Evolutionary conservation across 2,888 invertebrate genomes (phyloP), one percentile per base, ranked within the genome.

Genomic region (Panopea generosa): DNA sequence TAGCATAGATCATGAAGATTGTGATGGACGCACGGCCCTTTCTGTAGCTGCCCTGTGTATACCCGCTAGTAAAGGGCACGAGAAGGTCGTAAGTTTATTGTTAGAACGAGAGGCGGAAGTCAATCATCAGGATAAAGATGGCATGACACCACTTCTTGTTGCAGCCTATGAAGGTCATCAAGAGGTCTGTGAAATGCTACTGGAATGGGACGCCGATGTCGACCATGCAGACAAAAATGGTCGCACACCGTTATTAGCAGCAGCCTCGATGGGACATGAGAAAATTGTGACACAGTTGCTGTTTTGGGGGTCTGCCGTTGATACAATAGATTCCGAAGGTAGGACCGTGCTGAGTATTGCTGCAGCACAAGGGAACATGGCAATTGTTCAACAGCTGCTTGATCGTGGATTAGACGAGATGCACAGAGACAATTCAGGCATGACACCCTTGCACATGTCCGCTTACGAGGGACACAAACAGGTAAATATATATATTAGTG

Each of bases 391-490:
- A 22, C 96, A 97, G 89, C 93, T 99, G 49, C 94, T 99, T 18
- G 92, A 92, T 73, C 74, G 91, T 33, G 98, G 95, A 88, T 90
- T 93, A 73, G 94, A 94, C 85, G 94, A 98, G 97, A 93, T 93
- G 89, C 94, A 94, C 84, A 86, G 94, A 14, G 99, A 99, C 91
- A 98, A 98, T 93, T 96, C 97, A 0, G 98, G 99, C 0, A 99
- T 98, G 99, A 98, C 99, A 0, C 98, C 99, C 0, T 92, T 99
- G 63, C 98, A 99, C 91, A 98, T 99, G 91, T 96, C 98, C 0
- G 97, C 98, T 16, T 98, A 98, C 91, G 98, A 99, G 94, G 96
- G 97, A 14, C 97, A 98, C 91, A 93, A 95, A 61, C 96, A 96
- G 90, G 97, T 97, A 0, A 96, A 96, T 73, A 40, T 26, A 16